Conservation (phyloP, 2,113 vertebrate species). For the Dasyornis broadbenti region DNA sequence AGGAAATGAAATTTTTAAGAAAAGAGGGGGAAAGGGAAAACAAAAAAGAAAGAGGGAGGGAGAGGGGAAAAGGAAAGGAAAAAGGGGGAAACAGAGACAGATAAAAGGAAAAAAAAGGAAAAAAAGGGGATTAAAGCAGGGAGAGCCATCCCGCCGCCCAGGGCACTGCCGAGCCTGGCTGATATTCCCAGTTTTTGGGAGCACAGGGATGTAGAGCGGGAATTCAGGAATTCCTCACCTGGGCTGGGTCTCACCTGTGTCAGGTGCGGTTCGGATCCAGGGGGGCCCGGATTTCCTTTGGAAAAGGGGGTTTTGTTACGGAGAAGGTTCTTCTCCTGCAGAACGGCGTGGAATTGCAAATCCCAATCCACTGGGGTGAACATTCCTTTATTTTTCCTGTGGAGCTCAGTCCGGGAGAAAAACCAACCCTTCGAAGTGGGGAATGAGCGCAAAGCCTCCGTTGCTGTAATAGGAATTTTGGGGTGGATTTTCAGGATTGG, state of each 20-base stretch:
- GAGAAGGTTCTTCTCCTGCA: background rate
- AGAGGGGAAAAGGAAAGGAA: accelerated
- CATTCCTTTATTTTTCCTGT: background rate
- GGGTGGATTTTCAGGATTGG: background rate
- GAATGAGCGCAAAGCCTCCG: no score
- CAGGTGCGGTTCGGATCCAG: background rate
- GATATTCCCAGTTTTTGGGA: accelerated
- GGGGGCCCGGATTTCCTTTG: background rate
- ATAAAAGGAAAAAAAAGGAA: background rate
- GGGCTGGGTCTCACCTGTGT: background rate
- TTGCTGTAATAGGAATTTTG: background rate
- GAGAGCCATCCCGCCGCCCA: background rate
- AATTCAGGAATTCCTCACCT: background rate
- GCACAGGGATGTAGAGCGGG: background rate
- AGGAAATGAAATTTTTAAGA: no score
- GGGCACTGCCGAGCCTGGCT: background rate
- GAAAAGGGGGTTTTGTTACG: background rate
- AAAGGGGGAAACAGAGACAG: accelerated
- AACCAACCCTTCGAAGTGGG: background rate
- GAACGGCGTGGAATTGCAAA: accelerated
- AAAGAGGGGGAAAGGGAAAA: background rate
- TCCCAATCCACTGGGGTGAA: background rate
- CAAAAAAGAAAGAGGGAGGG: no score
- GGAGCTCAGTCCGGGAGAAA: background rate
- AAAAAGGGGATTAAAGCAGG: background rate